Base-by-base conservation (phyloP, 2,113 vertebrate genomes). In the Odocoileus virginianus region DNA sequence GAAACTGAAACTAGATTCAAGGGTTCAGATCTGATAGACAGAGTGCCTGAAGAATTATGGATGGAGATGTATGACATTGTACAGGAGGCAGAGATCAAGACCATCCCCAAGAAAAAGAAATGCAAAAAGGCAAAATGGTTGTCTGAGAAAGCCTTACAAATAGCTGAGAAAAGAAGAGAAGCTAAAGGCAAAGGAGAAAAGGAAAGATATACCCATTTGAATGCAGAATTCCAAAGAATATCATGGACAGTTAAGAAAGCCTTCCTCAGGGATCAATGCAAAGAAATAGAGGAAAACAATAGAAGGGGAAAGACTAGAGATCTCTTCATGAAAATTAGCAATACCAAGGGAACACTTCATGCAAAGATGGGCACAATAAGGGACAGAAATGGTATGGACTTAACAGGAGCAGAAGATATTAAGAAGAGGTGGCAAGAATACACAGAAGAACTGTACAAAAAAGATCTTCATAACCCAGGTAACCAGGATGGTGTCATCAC, bases 51-150 rank as follows among this genome's bases (percentile, higher is more conserved):
- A 36, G n/a, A 71, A 71, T 2, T 23, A 23, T 23, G n/a, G n/a
- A 71, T 0, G 5, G 19, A 71, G n/a, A n/a, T 36, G 17, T 2
- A 2, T 36, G 64, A 71, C 64, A 36, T 3, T 21, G n/a, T 36
- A 71, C 19, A 71, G 9, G 64, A 71, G 64, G 19, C 64, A 71
- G 0, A 36, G 19, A 71, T 71, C 19, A 71, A 71, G n/a, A n/a
- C 9, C 17, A 36, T 36, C n/a, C 9, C 7, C 64, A 36, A 71
- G 64, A 36, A 36, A 71, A 71, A 36, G 19, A 36, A 36, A 36
- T 36, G 9, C n/a, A 71, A 36, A 67, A 71, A 36, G n/a, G n/a
- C 19, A 71, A 71, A 71, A 71, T 36, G 19, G n/a, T 71, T 71
- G 17, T 71, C n/a, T 71, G 64, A 71, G 1, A 19, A 71, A n/a